phyloP scores from a whole-genome alignment of 2,797 vertebrate genomes.

The Rhinogobio ventralis region DNA sequence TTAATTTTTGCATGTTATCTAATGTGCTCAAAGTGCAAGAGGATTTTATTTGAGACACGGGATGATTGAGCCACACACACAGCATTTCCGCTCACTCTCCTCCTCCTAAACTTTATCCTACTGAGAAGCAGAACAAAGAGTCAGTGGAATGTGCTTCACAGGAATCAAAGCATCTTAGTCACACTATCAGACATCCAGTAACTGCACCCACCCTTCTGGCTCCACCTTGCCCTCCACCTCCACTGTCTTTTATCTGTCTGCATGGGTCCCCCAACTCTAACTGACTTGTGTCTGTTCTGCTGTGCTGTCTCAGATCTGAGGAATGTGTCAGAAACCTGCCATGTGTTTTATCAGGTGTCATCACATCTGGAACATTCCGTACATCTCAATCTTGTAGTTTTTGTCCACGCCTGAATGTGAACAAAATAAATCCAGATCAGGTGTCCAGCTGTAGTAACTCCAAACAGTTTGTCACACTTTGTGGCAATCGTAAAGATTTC shows the following conservation, averaged over 20 bases:
- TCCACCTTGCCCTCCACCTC: neutral
- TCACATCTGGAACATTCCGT: constrained; percentile 35
- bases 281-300: constrained; percentile 2
- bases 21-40: neutral
- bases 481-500: neutral
- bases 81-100: constrained; percentile 24
- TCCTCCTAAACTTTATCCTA: neutral
- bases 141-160: constrained; percentile 27
- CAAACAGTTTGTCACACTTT: neutral
- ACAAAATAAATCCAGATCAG: neutral
- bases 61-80: constrained; percentile 6
- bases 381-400: neutral
- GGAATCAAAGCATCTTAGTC: constrained; percentile 28
- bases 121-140: constrained; percentile 34
- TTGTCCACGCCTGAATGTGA: neutral
- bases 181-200: constrained; percentile 28
- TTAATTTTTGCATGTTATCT: neutral
- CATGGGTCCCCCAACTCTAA: constrained; percentile 1
- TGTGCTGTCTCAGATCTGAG: constrained; percentile 25
- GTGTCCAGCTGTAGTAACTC: neutral
- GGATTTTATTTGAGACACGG: neutral
- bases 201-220: constrained; percentile 1
- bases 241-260: neutral
- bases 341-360: constrained; percentile 49
- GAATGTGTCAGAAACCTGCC: constrained; percentile 51